These are phyloP conservation scores for Parnassius glacialis DNA, from an alignment of 2,888 invertebrate genomes.

Conservation along the genomic window DNA sequence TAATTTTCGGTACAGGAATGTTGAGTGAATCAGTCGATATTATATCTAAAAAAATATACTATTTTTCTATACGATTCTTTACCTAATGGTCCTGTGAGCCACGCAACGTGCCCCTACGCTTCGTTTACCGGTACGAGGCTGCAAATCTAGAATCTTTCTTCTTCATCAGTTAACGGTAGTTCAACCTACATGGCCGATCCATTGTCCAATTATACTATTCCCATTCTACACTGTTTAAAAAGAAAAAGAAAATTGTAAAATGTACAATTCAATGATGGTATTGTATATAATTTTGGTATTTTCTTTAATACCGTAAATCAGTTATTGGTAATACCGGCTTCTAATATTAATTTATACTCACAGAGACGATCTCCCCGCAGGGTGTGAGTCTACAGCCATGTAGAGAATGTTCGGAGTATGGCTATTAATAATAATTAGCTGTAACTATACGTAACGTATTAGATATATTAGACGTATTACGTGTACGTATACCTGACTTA, in stretches of 20 bases:
- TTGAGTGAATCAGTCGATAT: too few species aligned
- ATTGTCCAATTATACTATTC: too few species aligned
- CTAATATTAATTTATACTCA: slow-evolving; percentile 5
- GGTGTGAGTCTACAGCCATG: slow-evolving; percentile 16
- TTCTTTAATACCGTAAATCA: slow-evolving; percentile 25
- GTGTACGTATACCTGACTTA: neutral
- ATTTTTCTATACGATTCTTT: neutral
- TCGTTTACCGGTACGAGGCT: too few species aligned
- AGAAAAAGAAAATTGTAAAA: too few species aligned
- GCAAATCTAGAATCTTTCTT: too few species aligned
- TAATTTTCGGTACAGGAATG: too few species aligned
- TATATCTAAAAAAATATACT: neutral
- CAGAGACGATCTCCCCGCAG: slow-evolving; percentile 10
- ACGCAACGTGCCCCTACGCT: too few species aligned
- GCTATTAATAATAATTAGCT: slow-evolving; percentile 25
- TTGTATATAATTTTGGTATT: neutral
- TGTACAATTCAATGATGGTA: too few species aligned
- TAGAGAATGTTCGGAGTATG: slow-evolving; percentile 20
- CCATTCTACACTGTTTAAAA: too few species aligned
- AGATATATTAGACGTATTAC: neutral
- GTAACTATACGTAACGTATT: slow-evolving; percentile 1
- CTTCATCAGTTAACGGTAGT: too few species aligned
- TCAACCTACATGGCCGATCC: too few species aligned
- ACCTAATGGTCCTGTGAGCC: neutral
- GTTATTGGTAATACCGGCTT: slow-evolving; percentile 24